A percentile compares a stretch with the other conserved stretches of the same genome.
Evolutionary conservation across 2,113 vertebrate genomes (phyloP).

Genomic region (Scomber scombrus): DNA sequence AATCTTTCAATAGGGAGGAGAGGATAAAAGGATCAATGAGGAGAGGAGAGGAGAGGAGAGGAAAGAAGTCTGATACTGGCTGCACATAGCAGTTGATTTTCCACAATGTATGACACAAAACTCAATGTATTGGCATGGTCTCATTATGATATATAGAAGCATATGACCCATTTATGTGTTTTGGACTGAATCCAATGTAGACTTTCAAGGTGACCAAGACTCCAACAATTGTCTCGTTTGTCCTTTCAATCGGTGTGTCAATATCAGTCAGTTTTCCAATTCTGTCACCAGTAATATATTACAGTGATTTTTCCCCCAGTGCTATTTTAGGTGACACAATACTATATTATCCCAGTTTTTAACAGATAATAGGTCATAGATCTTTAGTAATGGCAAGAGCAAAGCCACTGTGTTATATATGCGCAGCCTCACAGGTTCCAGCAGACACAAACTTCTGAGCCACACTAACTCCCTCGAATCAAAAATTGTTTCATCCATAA

Average conservation of each 20-base stretch:
- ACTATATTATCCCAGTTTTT: constrained; percentile 77
- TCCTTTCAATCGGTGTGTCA: constrained; percentile 44
- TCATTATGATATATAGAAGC: constrained; percentile 58
- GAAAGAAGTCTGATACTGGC: constrained; percentile 33
- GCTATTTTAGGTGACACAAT: constrained; percentile 41
- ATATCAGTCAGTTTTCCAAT: constrained; percentile 54
- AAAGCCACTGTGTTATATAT: constrained; percentile 42
- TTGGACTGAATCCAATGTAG: constrained; percentile 24
- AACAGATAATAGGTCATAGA: constrained; percentile 47
- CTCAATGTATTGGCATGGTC: constrained; percentile 52
- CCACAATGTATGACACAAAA: constrained; percentile 48
- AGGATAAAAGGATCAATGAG: constrained; percentile 45
- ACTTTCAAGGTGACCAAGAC: constrained; percentile 64
- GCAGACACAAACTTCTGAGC: constrained; percentile 57
- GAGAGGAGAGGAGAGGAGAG: constrained; percentile 25
- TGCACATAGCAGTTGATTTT: constrained; percentile 42
- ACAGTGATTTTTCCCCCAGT: neutral
- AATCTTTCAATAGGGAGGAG: constrained; percentile 31
- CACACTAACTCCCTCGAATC: constrained; percentile 80
- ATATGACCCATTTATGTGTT: constrained; percentile 33
- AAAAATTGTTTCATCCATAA: constrained; percentile 90
- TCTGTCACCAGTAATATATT: constrained; percentile 24
- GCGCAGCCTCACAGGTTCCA: constrained; percentile 21
- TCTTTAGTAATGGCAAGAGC: constrained; percentile 28
- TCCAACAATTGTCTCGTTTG: constrained; percentile 40